phyloP scores from a whole-genome alignment of 2,797 vertebrate species.

The Bucorvus abyssinicus region DNA sequence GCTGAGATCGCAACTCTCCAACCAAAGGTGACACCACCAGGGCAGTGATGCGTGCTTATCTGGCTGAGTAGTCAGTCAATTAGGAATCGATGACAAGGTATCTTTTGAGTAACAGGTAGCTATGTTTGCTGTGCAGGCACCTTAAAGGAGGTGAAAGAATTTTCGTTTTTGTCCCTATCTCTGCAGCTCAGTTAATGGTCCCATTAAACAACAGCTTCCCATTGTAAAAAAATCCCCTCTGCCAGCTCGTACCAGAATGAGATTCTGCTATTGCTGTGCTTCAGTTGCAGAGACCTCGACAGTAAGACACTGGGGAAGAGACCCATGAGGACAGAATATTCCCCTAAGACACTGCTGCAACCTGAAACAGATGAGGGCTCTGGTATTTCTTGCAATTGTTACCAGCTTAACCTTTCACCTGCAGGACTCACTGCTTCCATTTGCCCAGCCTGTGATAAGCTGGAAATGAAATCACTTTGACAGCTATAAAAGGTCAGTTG shows the following conservation, averaged over 20 bases:
- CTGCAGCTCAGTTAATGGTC: background rate
- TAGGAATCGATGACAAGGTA: background rate
- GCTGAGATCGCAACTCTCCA: background rate
- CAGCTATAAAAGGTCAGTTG: slow-evolving; percentile 54
- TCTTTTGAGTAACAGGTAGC: background rate
- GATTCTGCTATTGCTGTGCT: background rate
- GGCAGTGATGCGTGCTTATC: background rate
- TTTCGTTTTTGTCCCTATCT: background rate
- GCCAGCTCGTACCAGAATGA: background rate
- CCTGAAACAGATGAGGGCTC: background rate
- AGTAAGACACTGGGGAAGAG: background rate
- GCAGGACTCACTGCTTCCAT: background rate
- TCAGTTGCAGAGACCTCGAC: background rate
- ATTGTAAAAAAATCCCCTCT: background rate
- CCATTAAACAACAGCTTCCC: background rate
- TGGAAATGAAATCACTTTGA: slow-evolving; percentile 26
- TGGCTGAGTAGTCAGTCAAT: background rate
- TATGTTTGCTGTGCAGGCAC: background rate
- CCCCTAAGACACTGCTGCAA: background rate
- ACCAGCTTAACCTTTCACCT: slow-evolving; percentile 31
- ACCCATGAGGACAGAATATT: background rate
- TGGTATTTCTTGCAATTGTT: background rate
- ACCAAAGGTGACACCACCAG: too few species aligned
- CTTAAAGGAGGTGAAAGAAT: background rate
- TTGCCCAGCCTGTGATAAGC: background rate